These are phyloP conservation scores for Xestia c-nigrum DNA, from an alignment of 2,888 invertebrate genomes.

Conservation along the genomic window DNA sequence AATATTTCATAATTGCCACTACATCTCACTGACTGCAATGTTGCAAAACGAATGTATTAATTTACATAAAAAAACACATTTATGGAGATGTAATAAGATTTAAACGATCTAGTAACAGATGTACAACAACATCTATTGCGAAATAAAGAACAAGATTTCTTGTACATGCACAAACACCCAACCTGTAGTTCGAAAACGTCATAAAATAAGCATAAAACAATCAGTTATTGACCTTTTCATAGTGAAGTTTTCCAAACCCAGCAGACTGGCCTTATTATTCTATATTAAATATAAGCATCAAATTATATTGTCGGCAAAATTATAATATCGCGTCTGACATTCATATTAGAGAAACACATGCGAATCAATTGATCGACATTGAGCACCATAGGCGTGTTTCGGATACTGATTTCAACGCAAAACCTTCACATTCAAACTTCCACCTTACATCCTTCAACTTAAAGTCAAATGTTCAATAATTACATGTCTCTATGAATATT, in stretches of 20 bases:
- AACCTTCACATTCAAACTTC: conserved; percentile 41
- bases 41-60: conserved; percentile 45
- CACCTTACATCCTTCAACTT: conserved; percentile 42
- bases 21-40: conserved; percentile 30
- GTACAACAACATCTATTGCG: conserved; percentile 32
- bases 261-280: background rate
- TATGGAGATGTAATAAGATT: conserved; percentile 40
- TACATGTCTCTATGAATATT: conserved; percentile 50
- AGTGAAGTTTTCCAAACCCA: background rate
- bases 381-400: conserved; percentile 65
- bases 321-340: conserved; percentile 32
- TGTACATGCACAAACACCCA: background rate
- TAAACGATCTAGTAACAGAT: conserved; percentile 37
- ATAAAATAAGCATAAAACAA: background rate
- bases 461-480: conserved; percentile 39
- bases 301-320: conserved; percentile 13
- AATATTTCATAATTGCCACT: conserved; percentile 43
- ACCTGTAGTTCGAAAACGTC: background rate
- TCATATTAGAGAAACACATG: conserved; percentile 46
- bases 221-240: background rate
- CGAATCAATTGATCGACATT: conserved; percentile 68
- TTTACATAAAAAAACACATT: conserved; percentile 57
- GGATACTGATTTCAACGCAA: conserved; percentile 59
- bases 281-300: background rate
- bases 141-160: conserved; percentile 21